Percentiles rank a stretch among this genome's conserved stretches.
Evolutionary conservation across 2,797 vertebrate genomes (phyloP).

Genomic region (Adrianichthys oophorus): DNA sequence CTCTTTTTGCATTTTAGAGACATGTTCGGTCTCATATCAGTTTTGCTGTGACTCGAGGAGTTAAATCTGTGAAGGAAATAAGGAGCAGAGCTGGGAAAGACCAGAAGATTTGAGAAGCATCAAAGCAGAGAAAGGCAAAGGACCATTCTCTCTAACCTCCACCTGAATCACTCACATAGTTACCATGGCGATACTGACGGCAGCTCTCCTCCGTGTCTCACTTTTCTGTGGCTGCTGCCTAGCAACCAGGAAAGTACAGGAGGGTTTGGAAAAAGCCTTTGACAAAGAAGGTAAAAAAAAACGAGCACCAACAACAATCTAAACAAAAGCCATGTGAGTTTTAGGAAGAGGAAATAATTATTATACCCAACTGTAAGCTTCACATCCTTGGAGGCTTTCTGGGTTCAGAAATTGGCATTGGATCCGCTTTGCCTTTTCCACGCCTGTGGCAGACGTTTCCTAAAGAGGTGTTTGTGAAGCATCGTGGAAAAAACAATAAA

Average conservation of each 20-base stretch:
- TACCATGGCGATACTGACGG: slow-evolving; percentile 78
- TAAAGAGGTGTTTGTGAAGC: no score
- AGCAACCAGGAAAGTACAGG: slow-evolving; percentile 71
- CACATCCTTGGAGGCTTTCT: no score
- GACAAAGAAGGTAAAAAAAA: slow-evolving; percentile 5
- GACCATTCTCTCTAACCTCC: slow-evolving; percentile 68
- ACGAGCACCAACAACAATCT: no score
- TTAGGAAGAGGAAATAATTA: no score
- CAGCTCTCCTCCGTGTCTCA: slow-evolving; percentile 66
- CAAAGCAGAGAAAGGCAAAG: slow-evolving; percentile 32
- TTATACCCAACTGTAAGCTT: no score
- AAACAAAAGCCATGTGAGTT: no score
- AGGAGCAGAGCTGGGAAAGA: slow-evolving; percentile 23
- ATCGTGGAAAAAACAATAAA: no score
- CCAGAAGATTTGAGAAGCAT: slow-evolving; percentile 23
- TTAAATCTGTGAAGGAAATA: slow-evolving; percentile 5
- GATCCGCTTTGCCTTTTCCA: no score
- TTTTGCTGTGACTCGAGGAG: slow-evolving; percentile 35
- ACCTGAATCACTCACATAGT: slow-evolving; percentile 78
- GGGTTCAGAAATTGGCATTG: no score
- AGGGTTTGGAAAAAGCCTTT: slow-evolving; percentile 33
- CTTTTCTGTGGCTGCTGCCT: slow-evolving; percentile 74
- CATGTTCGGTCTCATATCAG: slow-evolving; percentile 40
- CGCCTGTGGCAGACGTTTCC: no score
- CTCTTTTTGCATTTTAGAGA: slow-evolving; percentile 50